Percentiles rank a stretch among this genome's conserved stretches.
Conservation (phyloP, 2,888 invertebrate species). For the Catotricha subobsoleta region DNA sequence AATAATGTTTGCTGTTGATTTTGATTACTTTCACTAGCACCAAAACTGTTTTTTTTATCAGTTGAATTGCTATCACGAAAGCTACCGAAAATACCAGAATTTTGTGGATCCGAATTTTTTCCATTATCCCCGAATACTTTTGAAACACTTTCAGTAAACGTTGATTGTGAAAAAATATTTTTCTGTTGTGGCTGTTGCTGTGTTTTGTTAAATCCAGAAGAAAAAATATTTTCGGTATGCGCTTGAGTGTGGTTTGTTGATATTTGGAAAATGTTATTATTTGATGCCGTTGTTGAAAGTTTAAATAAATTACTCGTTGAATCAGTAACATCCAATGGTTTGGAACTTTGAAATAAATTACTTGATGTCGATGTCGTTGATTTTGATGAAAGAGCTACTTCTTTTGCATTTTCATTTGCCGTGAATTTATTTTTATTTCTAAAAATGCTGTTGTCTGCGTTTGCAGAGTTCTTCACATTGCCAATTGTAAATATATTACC, state of each 20-base stretch:
- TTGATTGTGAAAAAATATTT: not conserved
- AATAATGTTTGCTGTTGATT: no score
- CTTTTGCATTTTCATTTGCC: not conserved
- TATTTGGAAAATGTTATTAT: not conserved
- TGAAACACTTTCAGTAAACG: slow-evolving; percentile 8
- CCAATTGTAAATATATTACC: not conserved
- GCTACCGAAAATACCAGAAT: not conserved
- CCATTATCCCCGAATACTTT: no score
- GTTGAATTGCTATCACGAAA: not conserved
- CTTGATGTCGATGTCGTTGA: no score
- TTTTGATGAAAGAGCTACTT: not conserved
- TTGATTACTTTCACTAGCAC: no score
- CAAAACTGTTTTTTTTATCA: not conserved
- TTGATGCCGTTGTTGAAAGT: not conserved
- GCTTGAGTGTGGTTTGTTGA: not conserved
- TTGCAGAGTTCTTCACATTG: not conserved
- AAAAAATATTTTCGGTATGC: not conserved
- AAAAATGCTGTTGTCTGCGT: not conserved
- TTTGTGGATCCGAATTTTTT: no score
- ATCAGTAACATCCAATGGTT: not conserved
- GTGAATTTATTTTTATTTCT: no score
- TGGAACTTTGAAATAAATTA: not conserved
- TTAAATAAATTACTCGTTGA: not conserved
- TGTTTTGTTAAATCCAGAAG: not conserved
- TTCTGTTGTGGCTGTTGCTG: not conserved